Conservation (phyloP, 2,797 vertebrate species). For the Ptychobarbus kaznakovi region DNA sequence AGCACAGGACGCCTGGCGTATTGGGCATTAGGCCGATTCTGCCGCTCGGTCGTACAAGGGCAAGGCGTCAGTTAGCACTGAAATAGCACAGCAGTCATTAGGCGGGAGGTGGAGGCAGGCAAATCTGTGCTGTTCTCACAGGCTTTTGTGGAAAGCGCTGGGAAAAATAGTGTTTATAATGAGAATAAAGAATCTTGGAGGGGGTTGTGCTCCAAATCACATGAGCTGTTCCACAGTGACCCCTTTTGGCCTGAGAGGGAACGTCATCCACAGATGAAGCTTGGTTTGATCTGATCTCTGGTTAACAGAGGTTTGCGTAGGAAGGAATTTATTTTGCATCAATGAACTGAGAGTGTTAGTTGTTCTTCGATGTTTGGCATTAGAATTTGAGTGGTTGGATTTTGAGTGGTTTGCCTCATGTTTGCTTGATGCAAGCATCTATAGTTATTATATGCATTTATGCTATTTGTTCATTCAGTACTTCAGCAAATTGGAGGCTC, state of each 20-base stretch:
- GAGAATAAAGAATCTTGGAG: conserved; percentile 46
- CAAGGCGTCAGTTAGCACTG: conserved; percentile 62
- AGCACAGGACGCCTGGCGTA: conserved; percentile 46
- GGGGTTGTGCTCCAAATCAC: conserved; percentile 21
- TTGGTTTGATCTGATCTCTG: neutral
- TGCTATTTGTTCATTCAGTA: neutral
- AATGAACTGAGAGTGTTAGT: neutral
- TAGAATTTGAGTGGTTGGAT: neutral
- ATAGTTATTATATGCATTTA: neutral
- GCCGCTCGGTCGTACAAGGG: conserved; percentile 62
- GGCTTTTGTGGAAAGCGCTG: conserved; percentile 45
- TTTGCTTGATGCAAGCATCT: neutral
- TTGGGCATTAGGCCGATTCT: conserved; percentile 57
- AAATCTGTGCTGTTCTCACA: conserved; percentile 54
- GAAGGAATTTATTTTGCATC: neutral
- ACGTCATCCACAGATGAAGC: conserved; percentile 36
- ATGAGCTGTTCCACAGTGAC: conserved; percentile 65
- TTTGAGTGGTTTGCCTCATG: neutral
- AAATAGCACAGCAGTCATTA: conserved; percentile 63
- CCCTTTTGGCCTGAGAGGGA: conserved; percentile 59
- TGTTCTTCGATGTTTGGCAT: neutral
- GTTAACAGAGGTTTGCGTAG: neutral
- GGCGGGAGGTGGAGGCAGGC: conserved; percentile 49
- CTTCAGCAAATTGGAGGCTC: neutral
- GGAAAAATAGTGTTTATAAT: conserved; percentile 46